Evolutionary conservation across 2,888 invertebrate species (phyloP).

Genomic region (Panzeria rudis): DNA sequence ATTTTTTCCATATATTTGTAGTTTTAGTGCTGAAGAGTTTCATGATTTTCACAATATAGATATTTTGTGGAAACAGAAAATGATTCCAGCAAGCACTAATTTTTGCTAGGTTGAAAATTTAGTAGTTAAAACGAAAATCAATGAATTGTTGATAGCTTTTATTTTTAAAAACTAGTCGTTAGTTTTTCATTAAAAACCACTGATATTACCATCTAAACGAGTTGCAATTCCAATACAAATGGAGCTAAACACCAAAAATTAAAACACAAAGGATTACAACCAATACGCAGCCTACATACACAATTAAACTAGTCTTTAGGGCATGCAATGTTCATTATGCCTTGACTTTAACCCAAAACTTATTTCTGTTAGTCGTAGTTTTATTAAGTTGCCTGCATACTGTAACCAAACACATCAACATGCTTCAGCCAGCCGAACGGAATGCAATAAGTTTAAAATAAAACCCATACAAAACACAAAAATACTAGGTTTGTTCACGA

Average conservation of each 20-base stretch:
- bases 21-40: too few relatives aligned
- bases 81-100: too few relatives aligned
- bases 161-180: not conserved
- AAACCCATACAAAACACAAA: not conserved
- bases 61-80: too few relatives aligned
- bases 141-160: not conserved
- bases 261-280: not conserved
- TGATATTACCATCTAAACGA: not conserved
- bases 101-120: too few relatives aligned
- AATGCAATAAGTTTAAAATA: not conserved
- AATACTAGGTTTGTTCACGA: not conserved
- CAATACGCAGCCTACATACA: not conserved
- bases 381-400: not conserved
- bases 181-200: not conserved
- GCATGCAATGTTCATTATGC: not conserved
- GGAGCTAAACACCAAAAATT: slow-evolving; percentile 1
- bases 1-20: too few relatives aligned
- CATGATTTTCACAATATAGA: too few relatives aligned
- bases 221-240: slow-evolving; percentile 2
- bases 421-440: not conserved
- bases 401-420: not conserved
- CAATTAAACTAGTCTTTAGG: not conserved
- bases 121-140: too few relatives aligned
- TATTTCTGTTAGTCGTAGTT: not conserved
- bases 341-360: not conserved